Base-by-base conservation (phyloP, 1,140 invertebrate species). In the Hylyphantes graminicola region DNA sequence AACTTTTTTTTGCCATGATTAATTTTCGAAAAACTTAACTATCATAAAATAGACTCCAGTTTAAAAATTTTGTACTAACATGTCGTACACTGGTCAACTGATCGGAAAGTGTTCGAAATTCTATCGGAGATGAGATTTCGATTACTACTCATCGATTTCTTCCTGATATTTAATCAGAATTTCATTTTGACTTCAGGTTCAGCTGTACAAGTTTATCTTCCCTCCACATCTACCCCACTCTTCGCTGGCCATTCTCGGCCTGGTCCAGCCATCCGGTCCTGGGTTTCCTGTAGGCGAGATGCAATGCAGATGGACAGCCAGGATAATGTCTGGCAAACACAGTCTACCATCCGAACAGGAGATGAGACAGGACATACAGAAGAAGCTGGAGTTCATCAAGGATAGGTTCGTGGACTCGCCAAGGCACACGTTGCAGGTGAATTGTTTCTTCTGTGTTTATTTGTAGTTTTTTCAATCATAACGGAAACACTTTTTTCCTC, bases 131-230 rank as follows among this genome's bases (percentile, higher is more conserved):
- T n/a, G n/a, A n/a, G n/a, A n/a, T n/a, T n/a, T n/a, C n/a, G n/a
- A n/a, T n/a, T n/a, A n/a, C n/a, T n/a, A n/a, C n/a, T n/a, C n/a
- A n/a, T n/a, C n/a, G n/a, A n/a, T n/a, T n/a, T n/a, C n/a, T n/a
- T n/a, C n/a, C n/a, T n/a, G n/a, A n/a, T n/a, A n/a, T n/a, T n/a
- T n/a, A n/a, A n/a, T n/a, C n/a, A n/a, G n/a, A n/a, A n/a, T n/a
- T n/a, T n/a, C n/a, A n/a, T n/a, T 35, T 35, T 35, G 5, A 35
- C 35, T 35, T 35, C 35, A 87, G 35, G 88, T 91, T 7, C 87
- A 90, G 8, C 86, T 92, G 0, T 92, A 90, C 87, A 86, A 91
- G 35, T 85, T 85, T 9, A 76, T 91, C 53, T 92, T 90, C 67
- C 90, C 90, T 48, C 90, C 90, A 3, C 54, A 85, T 50, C 19